phyloP scores from a whole-genome alignment of 2,113 vertebrate genomes.

The Castor canadensis region DNA sequence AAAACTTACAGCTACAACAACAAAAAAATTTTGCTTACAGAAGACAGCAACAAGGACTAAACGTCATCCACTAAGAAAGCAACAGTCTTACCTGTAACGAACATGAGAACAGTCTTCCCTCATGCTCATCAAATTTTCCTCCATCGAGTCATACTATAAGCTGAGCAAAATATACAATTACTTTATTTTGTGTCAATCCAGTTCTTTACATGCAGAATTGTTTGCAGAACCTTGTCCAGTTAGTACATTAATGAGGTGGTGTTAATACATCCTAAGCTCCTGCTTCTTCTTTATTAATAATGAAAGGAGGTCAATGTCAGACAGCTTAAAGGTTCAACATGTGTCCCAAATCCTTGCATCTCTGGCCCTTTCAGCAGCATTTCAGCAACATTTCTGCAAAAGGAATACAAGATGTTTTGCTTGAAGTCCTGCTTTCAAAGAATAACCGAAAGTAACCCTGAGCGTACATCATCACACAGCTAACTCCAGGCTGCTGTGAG shows the following conservation, averaged over 20 bases:
- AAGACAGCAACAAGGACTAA: slow-evolving; percentile 21
- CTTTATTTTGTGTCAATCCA: slow-evolving; percentile 77
- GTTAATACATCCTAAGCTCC: slow-evolving; percentile 79
- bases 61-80: slow-evolving; percentile 51
- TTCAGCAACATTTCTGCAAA: slow-evolving; percentile 91
- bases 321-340: slow-evolving; percentile 82
- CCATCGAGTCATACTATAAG: slow-evolving; percentile 94
- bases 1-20: background rate
- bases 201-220: slow-evolving; percentile 60
- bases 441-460: slow-evolving; percentile 84
- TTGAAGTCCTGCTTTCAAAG: slow-evolving; percentile 89
- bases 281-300: slow-evolving; percentile 82
- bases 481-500: slow-evolving; percentile 60
- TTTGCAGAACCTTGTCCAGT: slow-evolving; percentile 76
- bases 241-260: slow-evolving; percentile 76
- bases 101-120: slow-evolving; percentile 92
- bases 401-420: slow-evolving; percentile 94
- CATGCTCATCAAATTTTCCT: slow-evolving; percentile 90
- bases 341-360: slow-evolving; percentile 82
- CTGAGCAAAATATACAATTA: slow-evolving; percentile 80
- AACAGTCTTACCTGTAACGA: slow-evolving; percentile 95
- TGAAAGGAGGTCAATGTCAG: slow-evolving; percentile 79
- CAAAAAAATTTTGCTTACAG: slow-evolving; percentile 15
- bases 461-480: slow-evolving; percentile 78
- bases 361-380: slow-evolving; percentile 84